Percentiles rank a stretch among this genome's conserved stretches.
phyloP scores from a whole-genome alignment of 2,888 invertebrate genomes.

The Rhaphigaster nebulosa region DNA sequence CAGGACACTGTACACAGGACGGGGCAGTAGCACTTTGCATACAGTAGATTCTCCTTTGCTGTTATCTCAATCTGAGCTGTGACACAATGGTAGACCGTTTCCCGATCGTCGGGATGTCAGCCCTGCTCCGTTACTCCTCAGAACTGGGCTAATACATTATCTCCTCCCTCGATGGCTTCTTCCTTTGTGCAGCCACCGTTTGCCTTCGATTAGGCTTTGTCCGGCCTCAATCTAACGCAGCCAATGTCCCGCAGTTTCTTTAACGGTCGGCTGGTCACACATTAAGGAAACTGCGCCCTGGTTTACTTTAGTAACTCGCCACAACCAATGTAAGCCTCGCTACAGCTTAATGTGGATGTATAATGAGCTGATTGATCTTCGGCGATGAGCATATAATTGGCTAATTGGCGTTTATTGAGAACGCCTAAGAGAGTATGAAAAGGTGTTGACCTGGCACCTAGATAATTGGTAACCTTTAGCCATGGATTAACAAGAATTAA shows the following conservation, averaged over 20 bases:
- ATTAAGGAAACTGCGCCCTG: not conserved
- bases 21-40: not conserved
- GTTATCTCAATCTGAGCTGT: not conserved
- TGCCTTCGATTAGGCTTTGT: slow-evolving; percentile 35
- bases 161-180: not conserved
- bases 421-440: not conserved
- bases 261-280: slow-evolving; percentile 8
- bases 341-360: not conserved
- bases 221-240: not conserved
- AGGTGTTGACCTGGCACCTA: not conserved
- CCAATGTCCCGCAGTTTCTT: not conserved
- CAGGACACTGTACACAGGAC: not conserved
- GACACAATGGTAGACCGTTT: slow-evolving; percentile 5
- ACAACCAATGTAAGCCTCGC: not conserved
- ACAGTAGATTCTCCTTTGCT: not conserved
- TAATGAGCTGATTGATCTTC: not conserved
- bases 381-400: not conserved
- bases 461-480: not conserved
- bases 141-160: slow-evolving; percentile 41
- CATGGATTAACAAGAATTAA: not conserved
- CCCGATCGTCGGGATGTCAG: slow-evolving; percentile 5
- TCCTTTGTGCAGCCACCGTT: not conserved
- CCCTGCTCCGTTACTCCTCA: not conserved
- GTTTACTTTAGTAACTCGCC: slow-evolving; percentile 18
- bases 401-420: not conserved